Conservation (phyloP, 2,888 invertebrate species). For the Nephrotoma guestfalica region DNA sequence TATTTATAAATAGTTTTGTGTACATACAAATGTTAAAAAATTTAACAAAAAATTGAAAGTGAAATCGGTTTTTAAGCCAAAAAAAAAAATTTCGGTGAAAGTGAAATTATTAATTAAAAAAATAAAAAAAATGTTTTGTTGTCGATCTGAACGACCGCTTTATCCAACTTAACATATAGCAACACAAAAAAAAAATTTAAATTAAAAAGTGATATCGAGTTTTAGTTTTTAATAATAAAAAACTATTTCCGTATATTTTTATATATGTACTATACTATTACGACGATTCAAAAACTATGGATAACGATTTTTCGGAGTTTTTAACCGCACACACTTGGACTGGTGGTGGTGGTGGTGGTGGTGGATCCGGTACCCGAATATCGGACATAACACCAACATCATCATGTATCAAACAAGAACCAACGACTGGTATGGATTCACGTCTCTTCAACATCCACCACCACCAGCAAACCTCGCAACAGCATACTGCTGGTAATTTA, state of each 20-base stretch:
- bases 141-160: conserved; percentile 2
- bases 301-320: conserved; percentile 20
- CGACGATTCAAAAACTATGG: conserved; percentile 14
- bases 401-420: background rate
- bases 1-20: background rate
- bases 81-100: conserved; percentile 5
- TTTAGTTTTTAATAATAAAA: background rate
- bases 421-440: background rate
- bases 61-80: background rate
- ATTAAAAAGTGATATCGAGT: background rate
- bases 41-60: background rate
- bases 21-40: background rate
- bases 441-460: background rate
- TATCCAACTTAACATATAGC: conserved; percentile 1
- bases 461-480: background rate
- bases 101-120: conserved; percentile 4
- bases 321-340: conserved; percentile 17
- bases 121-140: conserved; percentile 4
- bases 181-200: background rate
- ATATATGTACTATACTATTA: background rate
- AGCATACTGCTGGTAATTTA: background rate
- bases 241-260: background rate
- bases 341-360: conserved; percentile 4
- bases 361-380: background rate
- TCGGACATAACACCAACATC: background rate